Base-by-base conservation (phyloP, 2,797 vertebrate genomes). In the Chanos chanos region DNA sequence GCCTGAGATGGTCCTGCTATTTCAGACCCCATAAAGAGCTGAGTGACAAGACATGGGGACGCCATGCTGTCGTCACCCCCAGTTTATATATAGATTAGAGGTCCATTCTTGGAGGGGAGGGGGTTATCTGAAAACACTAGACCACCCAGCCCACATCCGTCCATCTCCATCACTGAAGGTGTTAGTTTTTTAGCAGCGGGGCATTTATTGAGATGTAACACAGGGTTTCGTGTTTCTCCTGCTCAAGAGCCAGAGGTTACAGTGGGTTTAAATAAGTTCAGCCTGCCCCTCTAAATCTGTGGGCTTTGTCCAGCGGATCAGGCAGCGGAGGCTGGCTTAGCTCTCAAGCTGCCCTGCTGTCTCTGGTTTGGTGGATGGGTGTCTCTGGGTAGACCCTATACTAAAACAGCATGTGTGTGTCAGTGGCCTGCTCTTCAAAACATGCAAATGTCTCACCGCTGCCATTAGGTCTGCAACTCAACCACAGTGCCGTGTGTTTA, bases 31-130 rank as follows among this genome's bases (percentile, higher is more conserved):
- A 86, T 54, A 88, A 89, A 90, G 89, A 75, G 49, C 56, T 61
- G 74, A 73, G 82, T 77, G 83, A 83, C 82, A 78, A 84, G 85
- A 86, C 87, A 80, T 44, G 56, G 57, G 82, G 87, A 87, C 87
- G 87, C 87, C 87, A 81, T 77, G n/a, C 80, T 87, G 85, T 89
- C 85, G 80, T 86, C 82, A 83, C 80, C 68, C 77, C 48, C 1
- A 9, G 55, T 78, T 81, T 90, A 89, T 88, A 88, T 89, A 85
- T 89, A 89, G 89, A 81, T 82, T 21, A 37, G 37, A 37, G 30
- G 36, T 62, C 67, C 45, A 4, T n/a, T n/a, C n/a, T 13, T 41
- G 21, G 10, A 41, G 45, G 27, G 55, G 55, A 21, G 52, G 19
- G 12, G 16, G 43, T n/a, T n/a, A n/a, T n/a, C 53, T 15, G 56